phyloP scores from a whole-genome alignment of 2,888 invertebrate genomes.

The Parelbella ahira region DNA sequence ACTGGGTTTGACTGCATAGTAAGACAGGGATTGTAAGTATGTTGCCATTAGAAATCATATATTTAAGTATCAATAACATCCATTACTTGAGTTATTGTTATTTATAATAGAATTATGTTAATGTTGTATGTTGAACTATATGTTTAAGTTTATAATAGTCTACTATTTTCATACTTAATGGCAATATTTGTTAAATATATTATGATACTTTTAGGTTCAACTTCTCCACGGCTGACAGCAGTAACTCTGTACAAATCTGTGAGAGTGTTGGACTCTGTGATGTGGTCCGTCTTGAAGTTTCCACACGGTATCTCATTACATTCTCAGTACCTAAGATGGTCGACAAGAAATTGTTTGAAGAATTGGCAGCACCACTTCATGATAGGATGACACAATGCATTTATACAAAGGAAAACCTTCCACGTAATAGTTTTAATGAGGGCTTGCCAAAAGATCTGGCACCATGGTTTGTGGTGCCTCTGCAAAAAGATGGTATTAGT shows the following conservation, averaged over 20 bases:
- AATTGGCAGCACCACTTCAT: constrained; percentile 83
- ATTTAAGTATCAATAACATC: no score
- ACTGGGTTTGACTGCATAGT: no score
- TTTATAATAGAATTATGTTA: no score
- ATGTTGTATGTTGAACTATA: no score
- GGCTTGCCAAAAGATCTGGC: constrained; percentile 82
- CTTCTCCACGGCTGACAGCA: constrained; percentile 97
- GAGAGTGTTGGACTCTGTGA: constrained; percentile 88
- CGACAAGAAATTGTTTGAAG: constrained; percentile 54
- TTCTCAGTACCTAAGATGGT: constrained; percentile 60
- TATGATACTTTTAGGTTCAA: constrained; percentile 86
- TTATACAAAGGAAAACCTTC: constrained; percentile 85
- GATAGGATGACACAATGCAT: constrained; percentile 97
- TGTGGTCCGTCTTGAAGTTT: constrained; percentile 90
- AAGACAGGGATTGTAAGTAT: no score
- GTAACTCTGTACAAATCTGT: constrained; percentile 97
- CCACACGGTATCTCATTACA: constrained; percentile 86
- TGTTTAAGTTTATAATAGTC: no score
- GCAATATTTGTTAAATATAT: no score
- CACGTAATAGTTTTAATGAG: constrained; percentile 84
- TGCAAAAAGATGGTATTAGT: constrained; percentile 86
- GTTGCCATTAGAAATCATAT: no score
- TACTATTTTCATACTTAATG: no score
- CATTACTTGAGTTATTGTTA: no score
- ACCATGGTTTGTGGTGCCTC: constrained; percentile 90